phyloP scores from a whole-genome alignment of 2,888 invertebrate species.

The Marasmarcha lunaedactyla region DNA sequence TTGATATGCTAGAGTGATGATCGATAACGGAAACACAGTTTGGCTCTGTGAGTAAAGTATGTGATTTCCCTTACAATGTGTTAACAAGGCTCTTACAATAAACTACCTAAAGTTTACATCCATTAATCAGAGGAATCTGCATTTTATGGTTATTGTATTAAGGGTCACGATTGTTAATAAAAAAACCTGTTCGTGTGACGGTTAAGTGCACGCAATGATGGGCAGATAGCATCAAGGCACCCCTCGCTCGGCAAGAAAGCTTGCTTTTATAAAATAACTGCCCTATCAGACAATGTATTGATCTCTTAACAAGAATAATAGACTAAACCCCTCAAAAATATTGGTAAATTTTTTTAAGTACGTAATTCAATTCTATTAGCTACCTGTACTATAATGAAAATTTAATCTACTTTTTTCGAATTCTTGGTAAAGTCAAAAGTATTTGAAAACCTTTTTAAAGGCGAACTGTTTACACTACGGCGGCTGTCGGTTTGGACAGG shows the following conservation, averaged over 20 bases:
- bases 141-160: background rate
- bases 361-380: no score
- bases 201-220: slow-evolving; percentile 65
- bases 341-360: no score
- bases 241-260: slow-evolving; percentile 34
- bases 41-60: slow-evolving; percentile 53
- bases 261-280: slow-evolving; percentile 11
- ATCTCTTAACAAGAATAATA: background rate
- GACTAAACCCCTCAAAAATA: no score
- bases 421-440: no score
- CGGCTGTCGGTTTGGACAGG: slow-evolving; percentile 9
- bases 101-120: slow-evolving; percentile 2
- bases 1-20: slow-evolving; percentile 50
- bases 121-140: background rate
- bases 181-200: slow-evolving; percentile 44
- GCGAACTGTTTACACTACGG: no score
- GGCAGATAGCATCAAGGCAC: slow-evolving; percentile 52
- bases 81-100: slow-evolving; percentile 49
- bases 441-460: no score
- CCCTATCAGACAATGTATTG: background rate
- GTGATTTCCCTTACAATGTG: slow-evolving; percentile 68
- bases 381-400: no score
- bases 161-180: slow-evolving; percentile 27
- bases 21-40: slow-evolving; percentile 57
- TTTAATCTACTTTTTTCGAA: no score